These are phyloP conservation scores for Druon quercuslanigerum DNA, from an alignment of 1,140 invertebrate species.

Conservation along the genomic window DNA sequence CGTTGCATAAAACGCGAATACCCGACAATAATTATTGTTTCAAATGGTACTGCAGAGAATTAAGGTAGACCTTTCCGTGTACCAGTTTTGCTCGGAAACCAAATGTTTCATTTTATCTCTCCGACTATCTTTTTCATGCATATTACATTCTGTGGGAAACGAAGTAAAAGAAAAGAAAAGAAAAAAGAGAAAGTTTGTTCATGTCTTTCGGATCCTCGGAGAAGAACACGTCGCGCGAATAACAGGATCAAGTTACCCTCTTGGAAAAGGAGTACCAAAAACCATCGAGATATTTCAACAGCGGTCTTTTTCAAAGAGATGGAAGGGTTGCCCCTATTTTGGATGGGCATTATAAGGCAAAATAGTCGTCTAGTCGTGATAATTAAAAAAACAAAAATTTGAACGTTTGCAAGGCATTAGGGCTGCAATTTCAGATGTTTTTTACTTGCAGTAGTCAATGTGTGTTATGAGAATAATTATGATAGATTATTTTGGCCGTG, in stretches of 20 bases:
- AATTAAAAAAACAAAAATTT: background rate
- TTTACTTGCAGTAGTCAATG: too few relatives aligned
- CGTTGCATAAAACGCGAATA: too few relatives aligned
- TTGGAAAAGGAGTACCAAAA: conserved; percentile 51
- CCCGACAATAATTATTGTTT: background rate
- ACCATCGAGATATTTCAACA: conserved; percentile 38
- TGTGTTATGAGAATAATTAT: too few relatives aligned
- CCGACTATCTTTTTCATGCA: conserved; percentile 68
- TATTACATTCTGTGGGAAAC: conserved; percentile 63
- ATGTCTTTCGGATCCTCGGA: conserved; percentile 48
- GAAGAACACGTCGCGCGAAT: conserved; percentile 62
- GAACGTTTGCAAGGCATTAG: too few relatives aligned
- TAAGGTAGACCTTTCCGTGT: conserved; percentile 31
- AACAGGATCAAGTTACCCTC: conserved; percentile 73
- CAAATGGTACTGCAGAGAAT: background rate
- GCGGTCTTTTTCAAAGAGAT: conserved; percentile 32
- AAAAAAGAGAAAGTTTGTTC: conserved; percentile 41
- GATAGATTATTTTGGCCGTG: too few relatives aligned
- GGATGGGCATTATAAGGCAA: background rate
- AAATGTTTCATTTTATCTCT: conserved; percentile 64
- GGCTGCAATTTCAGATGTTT: too few relatives aligned
- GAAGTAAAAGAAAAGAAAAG: conserved; percentile 36
- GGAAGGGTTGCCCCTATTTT: conserved; percentile 8
- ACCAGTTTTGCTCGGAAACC: conserved; percentile 59
- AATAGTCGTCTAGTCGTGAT: background rate